A percentile compares a stretch with the other conserved stretches of the same genome.
phyloP scores from a whole-genome alignment of 2,113 vertebrate species.

The Brachyistius frenatus region DNA sequence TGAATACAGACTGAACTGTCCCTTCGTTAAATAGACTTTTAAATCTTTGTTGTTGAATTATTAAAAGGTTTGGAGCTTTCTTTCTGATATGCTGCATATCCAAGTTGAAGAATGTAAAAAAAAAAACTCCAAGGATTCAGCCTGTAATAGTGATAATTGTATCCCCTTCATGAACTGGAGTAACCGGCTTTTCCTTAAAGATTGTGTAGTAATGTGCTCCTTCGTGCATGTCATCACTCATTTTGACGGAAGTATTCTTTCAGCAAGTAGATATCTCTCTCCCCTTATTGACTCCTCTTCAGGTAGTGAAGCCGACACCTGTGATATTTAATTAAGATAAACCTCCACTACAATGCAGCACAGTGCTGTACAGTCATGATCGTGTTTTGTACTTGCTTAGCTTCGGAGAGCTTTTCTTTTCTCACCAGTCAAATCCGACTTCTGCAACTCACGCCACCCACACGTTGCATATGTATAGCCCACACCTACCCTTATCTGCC shows the following conservation, averaged over 20 bases:
- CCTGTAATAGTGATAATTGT: background rate
- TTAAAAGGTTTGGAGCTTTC: background rate
- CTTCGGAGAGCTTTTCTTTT: constrained; percentile 36
- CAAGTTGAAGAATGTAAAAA: constrained; percentile 4
- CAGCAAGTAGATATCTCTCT: background rate
- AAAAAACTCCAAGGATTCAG: background rate
- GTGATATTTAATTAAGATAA: constrained; percentile 43
- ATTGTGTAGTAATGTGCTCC: background rate
- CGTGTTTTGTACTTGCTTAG: constrained; percentile 37
- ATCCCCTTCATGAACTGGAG: background rate
- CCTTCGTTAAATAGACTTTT: background rate
- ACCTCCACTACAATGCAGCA: background rate
- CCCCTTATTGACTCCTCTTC: constrained; percentile 25
- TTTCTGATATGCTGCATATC: background rate
- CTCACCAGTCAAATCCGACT: constrained; percentile 49
- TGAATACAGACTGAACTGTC: background rate
- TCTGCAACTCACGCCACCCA: constrained; percentile 65
- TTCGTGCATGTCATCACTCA: constrained; percentile 1
- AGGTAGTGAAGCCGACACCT: constrained; percentile 13
- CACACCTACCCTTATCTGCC: constrained; percentile 61
- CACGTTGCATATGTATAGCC: constrained; percentile 55
- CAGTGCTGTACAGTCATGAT: background rate
- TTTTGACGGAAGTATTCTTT: constrained; percentile 15
- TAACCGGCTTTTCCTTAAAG: background rate
- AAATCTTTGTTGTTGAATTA: background rate